A percentile compares a stretch with the other conserved stretches of the same genome.
phyloP scores from a whole-genome alignment of 1,140 invertebrate genomes.

The Leptonema lineaticorne region DNA sequence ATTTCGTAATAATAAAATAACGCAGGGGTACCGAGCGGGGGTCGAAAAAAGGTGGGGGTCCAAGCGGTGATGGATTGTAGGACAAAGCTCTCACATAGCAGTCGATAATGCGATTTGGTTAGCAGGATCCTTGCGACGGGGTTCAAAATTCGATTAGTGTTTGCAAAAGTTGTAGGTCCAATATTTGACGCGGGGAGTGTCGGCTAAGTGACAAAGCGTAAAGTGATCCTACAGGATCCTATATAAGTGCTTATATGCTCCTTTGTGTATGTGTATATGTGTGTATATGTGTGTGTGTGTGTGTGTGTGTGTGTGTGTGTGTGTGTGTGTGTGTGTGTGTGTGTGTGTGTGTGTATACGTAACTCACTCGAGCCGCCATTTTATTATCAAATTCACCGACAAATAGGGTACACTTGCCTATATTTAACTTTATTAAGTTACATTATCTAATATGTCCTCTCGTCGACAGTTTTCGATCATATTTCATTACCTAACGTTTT shows the following conservation, averaged over 20 bases:
- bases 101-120: constrained; percentile 18
- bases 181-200: constrained; percentile 19
- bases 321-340: too few relatives aligned
- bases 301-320: too few relatives aligned
- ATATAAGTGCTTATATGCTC: too few relatives aligned
- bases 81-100: neutral
- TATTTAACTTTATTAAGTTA: too few relatives aligned
- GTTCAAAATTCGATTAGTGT: constrained; percentile 17
- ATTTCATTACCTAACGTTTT: too few relatives aligned
- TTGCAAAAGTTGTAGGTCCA: constrained; percentile 26
- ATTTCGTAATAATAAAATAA: too few relatives aligned
- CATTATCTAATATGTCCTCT: too few relatives aligned
- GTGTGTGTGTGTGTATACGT: too few relatives aligned
- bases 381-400: neutral
- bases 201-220: constrained; percentile 22
- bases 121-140: neutral
- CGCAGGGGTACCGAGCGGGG: too few relatives aligned
- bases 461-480: too few relatives aligned
- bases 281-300: too few relatives aligned
- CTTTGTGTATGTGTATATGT: too few relatives aligned
- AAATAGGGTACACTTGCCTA: neutral
- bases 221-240: constrained; percentile 6
- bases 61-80: neutral
- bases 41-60: neutral
- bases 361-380: constrained; percentile 16